These are phyloP conservation scores for Schrankia costaestrigalis DNA, from an alignment of 2,888 invertebrate genomes.

Conservation along the genomic window DNA sequence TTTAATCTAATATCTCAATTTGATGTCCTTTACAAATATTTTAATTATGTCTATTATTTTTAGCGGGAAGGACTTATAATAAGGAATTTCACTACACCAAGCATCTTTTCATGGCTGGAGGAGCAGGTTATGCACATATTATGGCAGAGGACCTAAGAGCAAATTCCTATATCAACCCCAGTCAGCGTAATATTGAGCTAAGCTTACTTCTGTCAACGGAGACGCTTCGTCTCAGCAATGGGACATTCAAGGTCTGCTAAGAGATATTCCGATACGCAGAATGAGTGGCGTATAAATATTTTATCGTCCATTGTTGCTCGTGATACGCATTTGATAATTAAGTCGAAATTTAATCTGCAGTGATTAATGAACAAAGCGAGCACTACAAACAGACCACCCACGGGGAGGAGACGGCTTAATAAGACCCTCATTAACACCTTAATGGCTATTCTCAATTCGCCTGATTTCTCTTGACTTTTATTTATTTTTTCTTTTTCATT, in stretches of 20 bases:
- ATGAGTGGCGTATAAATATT: conserved; percentile 18
- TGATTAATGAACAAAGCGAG: conserved; percentile 74
- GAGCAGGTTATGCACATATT: no score
- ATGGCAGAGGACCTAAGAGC: no score
- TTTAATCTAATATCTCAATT: no score
- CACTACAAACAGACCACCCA: conserved; percentile 73
- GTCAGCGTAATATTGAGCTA: no score
- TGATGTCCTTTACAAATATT: no score
- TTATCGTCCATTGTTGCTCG: conserved; percentile 41
- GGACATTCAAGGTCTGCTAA: neutral
- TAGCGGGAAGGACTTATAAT: no score
- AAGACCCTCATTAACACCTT: conserved; percentile 80
- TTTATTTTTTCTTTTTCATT: conserved; percentile 64
- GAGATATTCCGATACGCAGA: conserved; percentile 4
- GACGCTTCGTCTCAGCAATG: no score
- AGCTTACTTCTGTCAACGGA: no score
- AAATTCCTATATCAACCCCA: no score
- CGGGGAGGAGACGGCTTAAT: conserved; percentile 77
- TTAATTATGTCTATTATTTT: no score
- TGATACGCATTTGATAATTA: conserved; percentile 69
- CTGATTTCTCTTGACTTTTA: conserved; percentile 73
- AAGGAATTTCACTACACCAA: no score
- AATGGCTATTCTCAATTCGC: conserved; percentile 79
- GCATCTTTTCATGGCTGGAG: no score
- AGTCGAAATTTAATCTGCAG: conserved; percentile 62